Conservation (phyloP, 2,797 vertebrate genomes). For the Phoeniculus purpureus region DNA sequence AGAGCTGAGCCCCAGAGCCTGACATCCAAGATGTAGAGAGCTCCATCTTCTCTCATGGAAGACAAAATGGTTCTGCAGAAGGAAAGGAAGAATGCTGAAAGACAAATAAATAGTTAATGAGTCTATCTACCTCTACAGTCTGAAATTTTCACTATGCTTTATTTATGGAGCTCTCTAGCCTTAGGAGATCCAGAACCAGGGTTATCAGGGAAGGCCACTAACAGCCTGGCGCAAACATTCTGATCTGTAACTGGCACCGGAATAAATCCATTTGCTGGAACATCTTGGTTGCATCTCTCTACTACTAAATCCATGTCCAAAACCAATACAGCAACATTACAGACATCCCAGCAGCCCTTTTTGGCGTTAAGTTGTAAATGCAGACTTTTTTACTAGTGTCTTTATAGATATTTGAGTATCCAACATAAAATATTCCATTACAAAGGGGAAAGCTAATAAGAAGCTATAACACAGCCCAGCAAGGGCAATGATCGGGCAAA, state of each 20-base stretch:
- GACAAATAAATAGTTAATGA: constrained; percentile 17
- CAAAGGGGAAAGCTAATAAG: constrained; percentile 59
- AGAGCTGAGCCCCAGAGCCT: not conserved
- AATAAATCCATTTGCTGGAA: constrained; percentile 23
- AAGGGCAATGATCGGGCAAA: constrained; percentile 52
- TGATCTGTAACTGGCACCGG: not conserved
- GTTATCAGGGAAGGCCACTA: not conserved
- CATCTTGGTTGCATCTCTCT: not conserved
- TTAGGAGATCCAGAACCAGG: not conserved
- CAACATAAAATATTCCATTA: constrained; percentile 66
- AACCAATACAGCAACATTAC: not conserved
- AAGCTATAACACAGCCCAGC: constrained; percentile 50
- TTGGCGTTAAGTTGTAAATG: not conserved
- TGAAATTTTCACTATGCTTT: not conserved
- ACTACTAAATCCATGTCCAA: not conserved
- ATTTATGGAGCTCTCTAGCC: not conserved
- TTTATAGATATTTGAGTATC: constrained; percentile 64
- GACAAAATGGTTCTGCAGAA: not conserved
- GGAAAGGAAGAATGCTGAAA: constrained; percentile 9
- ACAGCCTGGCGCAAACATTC: not conserved
- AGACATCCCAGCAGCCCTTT: constrained; percentile 3
- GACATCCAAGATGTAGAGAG: not conserved
- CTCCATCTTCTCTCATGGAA: not conserved
- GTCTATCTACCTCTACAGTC: not conserved
- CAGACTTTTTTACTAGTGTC: constrained; percentile 44